Evolutionary conservation across 2,888 invertebrate genomes (phyloP).

Genomic region (Amorpha juglandis): DNA sequence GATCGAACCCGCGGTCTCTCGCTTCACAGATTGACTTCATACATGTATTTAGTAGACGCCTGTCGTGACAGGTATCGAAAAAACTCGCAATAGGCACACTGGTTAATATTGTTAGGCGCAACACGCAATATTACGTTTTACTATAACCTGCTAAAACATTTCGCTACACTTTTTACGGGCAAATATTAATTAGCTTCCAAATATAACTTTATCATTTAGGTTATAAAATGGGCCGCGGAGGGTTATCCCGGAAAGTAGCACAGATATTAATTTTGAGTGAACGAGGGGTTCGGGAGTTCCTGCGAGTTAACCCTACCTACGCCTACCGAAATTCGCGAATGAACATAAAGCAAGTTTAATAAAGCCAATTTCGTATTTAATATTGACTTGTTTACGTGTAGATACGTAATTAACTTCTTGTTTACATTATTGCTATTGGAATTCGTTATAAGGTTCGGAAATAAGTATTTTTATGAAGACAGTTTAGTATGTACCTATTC

Average conservation of each 20-base stretch:
- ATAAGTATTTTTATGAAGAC: too few species aligned
- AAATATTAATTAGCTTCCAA: slow-evolving; percentile 35
- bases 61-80: too few species aligned
- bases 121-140: background rate
- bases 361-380: slow-evolving; percentile 34
- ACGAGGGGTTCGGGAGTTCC: slow-evolving; percentile 40
- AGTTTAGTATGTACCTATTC: too few species aligned
- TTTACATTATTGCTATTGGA: background rate
- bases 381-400: slow-evolving; percentile 20
- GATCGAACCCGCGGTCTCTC: too few species aligned
- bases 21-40: too few species aligned
- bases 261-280: slow-evolving; percentile 52
- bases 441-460: background rate
- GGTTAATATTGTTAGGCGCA: background rate
- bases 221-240: slow-evolving; percentile 31
- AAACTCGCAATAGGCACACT: too few species aligned
- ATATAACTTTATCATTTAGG: slow-evolving; percentile 35
- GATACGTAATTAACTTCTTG: slow-evolving; percentile 6
- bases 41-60: too few species aligned
- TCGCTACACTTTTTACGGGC: slow-evolving; percentile 22
- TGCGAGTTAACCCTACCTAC: slow-evolving; percentile 34
- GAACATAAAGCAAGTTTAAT: slow-evolving; percentile 34
- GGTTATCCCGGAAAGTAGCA: slow-evolving; percentile 38
- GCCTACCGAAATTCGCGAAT: slow-evolving; percentile 35
- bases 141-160: background rate